These are phyloP conservation scores for Drosophila ezoana DNA, from an alignment of 2,888 invertebrate species.

Conservation along the genomic window DNA sequence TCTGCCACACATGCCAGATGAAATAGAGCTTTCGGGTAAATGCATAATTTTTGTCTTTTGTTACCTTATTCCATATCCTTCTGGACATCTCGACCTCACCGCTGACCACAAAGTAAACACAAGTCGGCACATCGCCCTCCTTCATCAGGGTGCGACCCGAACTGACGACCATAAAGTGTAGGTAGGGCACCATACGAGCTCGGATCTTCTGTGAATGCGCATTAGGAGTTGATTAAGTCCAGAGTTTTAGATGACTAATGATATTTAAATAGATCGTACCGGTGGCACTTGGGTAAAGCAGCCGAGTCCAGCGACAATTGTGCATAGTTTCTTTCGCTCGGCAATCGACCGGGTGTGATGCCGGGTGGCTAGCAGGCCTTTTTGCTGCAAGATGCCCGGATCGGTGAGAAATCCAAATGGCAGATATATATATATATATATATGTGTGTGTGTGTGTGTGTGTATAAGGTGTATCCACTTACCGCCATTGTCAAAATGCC, in stretches of 20 bases:
- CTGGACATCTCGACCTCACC: conserved; percentile 86
- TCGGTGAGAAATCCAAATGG: background rate
- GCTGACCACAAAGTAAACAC: conserved; percentile 88
- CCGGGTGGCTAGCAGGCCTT: conserved; percentile 87
- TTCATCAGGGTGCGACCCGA: conserved; percentile 88
- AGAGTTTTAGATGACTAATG: no score
- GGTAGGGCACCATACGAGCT: conserved; percentile 87
- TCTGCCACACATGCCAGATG: conserved; percentile 6
- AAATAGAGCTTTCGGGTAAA: background rate
- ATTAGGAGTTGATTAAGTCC: background rate
- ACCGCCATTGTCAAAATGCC: conserved; percentile 61
- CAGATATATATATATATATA: background rate
- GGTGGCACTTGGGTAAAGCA: conserved; percentile 88
- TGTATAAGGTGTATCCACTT: conserved; percentile 12
- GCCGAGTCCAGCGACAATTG: conserved; percentile 87
- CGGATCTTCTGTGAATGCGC: conserved; percentile 86
- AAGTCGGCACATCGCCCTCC: conserved; percentile 87
- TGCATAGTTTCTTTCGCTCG: conserved; percentile 87
- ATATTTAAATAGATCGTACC: conserved; percentile 66
- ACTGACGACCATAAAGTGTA: conserved; percentile 88
- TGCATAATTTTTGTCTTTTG: no score
- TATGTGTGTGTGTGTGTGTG: no score
- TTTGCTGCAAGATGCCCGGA: conserved; percentile 85
- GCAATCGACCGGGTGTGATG: conserved; percentile 86
- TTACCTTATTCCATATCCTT: conserved; percentile 74